Percentiles rank a stretch among this genome's conserved stretches.
Evolutionary conservation across 2,113 vertebrate species (phyloP).

Genomic region (Chaetodon auriga): DNA sequence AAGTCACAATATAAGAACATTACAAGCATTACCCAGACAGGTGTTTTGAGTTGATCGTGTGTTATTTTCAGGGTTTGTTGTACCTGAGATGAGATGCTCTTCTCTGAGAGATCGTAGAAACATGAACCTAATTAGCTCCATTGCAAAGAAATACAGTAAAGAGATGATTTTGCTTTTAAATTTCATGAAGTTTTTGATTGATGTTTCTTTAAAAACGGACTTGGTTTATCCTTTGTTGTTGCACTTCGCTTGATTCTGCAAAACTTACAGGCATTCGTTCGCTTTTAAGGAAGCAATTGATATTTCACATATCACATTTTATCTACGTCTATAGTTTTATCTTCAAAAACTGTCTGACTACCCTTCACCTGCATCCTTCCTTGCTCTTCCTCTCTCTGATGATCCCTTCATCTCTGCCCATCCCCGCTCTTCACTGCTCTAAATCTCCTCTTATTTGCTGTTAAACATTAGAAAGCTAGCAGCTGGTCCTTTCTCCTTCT

Average conservation of each 20-base stretch:
- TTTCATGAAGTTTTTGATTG: neutral
- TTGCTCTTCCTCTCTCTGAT: neutral
- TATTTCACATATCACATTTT: neutral
- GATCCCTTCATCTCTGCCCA: neutral
- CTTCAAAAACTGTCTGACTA: neutral
- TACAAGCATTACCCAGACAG: neutral
- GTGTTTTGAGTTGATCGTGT: neutral
- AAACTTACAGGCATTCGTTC: neutral
- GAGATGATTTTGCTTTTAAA: neutral
- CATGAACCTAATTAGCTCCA: neutral
- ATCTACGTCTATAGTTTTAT: neutral
- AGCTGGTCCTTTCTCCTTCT: slow-evolving; percentile 65
- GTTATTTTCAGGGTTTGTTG: neutral
- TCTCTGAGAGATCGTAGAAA: neutral
- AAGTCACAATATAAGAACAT: neutral
- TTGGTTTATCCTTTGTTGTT: neutral
- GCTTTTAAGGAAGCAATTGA: neutral
- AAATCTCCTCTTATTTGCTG: slow-evolving; percentile 28
- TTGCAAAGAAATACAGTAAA: neutral
- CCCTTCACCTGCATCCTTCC: neutral
- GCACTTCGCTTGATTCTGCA: neutral
- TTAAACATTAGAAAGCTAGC: slow-evolving; percentile 46
- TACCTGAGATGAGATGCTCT: neutral
- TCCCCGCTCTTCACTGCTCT: neutral
- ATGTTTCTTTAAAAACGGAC: neutral